A percentile compares a stretch with the other conserved stretches of the same genome.
Conservation (phyloP, 2,888 invertebrate species). For the Melieria omissa region DNA sequence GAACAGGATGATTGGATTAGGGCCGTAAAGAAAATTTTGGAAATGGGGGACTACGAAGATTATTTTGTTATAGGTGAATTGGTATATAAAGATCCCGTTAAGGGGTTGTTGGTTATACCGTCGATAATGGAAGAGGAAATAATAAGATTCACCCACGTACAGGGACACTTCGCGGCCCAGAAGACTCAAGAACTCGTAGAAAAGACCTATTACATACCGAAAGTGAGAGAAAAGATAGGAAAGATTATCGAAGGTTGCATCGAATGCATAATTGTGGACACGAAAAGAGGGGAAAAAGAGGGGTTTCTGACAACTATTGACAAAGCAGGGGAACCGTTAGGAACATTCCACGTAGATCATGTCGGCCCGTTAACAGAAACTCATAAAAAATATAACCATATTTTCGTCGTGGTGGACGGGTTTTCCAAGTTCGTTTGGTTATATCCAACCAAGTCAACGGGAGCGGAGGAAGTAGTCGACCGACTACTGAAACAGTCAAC, state of each 20-base stretch:
- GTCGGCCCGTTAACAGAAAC: too few species aligned
- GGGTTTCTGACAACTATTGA: not conserved
- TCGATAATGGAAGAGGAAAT: constrained; percentile 20
- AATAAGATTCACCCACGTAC: constrained; percentile 8
- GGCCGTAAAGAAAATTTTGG: constrained; percentile 15
- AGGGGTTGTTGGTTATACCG: constrained; percentile 27
- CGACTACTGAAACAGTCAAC: not conserved
- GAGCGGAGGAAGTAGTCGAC: too few species aligned
- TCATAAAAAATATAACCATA: too few species aligned
- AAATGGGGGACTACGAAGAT: constrained; percentile 17
- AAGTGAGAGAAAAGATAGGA: not conserved
- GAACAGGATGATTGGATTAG: constrained; percentile 28
- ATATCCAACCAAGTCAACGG: too few species aligned
- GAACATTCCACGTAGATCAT: too few species aligned
- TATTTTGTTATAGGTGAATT: constrained; percentile 21
- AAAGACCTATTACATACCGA: constrained; percentile 23
- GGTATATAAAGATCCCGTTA: constrained; percentile 26
- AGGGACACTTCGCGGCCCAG: constrained; percentile 47
- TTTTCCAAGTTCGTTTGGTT: too few species aligned
- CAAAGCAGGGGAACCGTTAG: too few species aligned
- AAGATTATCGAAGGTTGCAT: constrained; percentile 6
- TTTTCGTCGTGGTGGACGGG: too few species aligned
- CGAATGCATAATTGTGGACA: constrained; percentile 17
- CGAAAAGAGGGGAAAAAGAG: constrained; percentile 5
- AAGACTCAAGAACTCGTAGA: constrained; percentile 49